A percentile compares a stretch with the other conserved stretches of the same genome.
Conservation (phyloP, 2,797 vertebrate genomes). For the Pseudopleuronectes americanus region DNA sequence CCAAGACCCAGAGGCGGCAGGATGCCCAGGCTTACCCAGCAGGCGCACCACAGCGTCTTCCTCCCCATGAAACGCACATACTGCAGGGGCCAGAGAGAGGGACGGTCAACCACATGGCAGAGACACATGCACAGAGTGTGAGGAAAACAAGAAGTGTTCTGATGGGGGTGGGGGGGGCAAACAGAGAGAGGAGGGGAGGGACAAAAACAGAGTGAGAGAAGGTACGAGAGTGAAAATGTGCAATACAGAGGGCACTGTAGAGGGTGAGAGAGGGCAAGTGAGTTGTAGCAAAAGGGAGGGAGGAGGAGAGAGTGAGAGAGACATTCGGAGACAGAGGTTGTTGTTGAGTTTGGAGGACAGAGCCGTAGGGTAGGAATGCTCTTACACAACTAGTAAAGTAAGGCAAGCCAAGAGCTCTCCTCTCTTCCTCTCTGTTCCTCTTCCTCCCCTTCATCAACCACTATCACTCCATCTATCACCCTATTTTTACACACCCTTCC, state of each 20-base stretch:
- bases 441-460: constrained; percentile 32
- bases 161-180: constrained; percentile 32
- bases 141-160: constrained; percentile 67
- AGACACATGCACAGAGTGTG: constrained; percentile 73
- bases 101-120: constrained; percentile 80
- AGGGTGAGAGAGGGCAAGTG: constrained; percentile 71
- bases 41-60: constrained; percentile 90
- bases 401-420: constrained; percentile 59
- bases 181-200: constrained; percentile 55
- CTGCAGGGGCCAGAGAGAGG: constrained; percentile 81
- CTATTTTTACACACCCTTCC: constrained; percentile 54
- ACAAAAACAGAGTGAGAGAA: constrained; percentile 57
- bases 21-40: constrained; percentile 91
- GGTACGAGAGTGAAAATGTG: constrained; percentile 73
- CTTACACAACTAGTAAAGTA: constrained; percentile 79
- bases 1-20: constrained; percentile 91
- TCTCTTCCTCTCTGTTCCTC: constrained; percentile 23
- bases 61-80: constrained; percentile 88
- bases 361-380: constrained; percentile 80
- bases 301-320: constrained; percentile 48
- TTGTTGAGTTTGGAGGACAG: constrained; percentile 75
- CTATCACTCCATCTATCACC: constrained; percentile 50
- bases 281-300: constrained; percentile 50
- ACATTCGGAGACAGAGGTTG: constrained; percentile 63
- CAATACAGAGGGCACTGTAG: constrained; percentile 68